Evolutionary conservation across 2,797 vertebrate genomes (phyloP), one percentile per base, ranked within the genome.

Genomic region (Chrysocyon brachyurus): DNA sequence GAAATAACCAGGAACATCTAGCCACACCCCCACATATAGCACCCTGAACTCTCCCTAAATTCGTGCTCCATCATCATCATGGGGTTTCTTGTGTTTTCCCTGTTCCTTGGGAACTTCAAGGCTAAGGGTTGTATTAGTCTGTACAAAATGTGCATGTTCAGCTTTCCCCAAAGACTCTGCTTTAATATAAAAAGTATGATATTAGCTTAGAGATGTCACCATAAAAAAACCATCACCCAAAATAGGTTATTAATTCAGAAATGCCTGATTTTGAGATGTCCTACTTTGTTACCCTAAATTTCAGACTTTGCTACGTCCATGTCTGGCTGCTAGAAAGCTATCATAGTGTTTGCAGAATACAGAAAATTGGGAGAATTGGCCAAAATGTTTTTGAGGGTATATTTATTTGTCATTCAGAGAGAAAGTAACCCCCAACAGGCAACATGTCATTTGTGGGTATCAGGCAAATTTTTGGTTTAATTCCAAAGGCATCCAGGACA

Each of bases 231-330:
- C 31, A 52, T 82, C 81, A 73, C 92, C 59, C 36, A 87, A 95
- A 97, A 83, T 90, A 95, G 90, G 79, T 91, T 95, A 92, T 83
- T 95, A 94, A 87, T 94, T 87, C 49, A 72, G 85, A 56, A 75
- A 85, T 85, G 81, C 64, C 87, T 93, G 84, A 70, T 97, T 97
- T 91, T 90, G 70, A 90, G 79, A n/a, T 90, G 61, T 33, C 88
- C 72, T 97, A 82, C 52, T 92, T 96, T 85, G 56, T 82, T 81
- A 94, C 46, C 88, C 95, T 78, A 91, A 91, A 96, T 97, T 96
- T 90, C 84, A 83, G 57, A 52, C 56, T 61, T 26, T 68, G 36
- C 46, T 64, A 5, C 49, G 33, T 87, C 61, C 56, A 33, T 4
- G 10, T 56, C 63, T 87, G 66, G 8, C 56, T 56, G 63, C 31